These are phyloP conservation scores for Cirrhinus mrigala DNA, from an alignment of 2,797 vertebrate species.

Conservation along the genomic window DNA sequence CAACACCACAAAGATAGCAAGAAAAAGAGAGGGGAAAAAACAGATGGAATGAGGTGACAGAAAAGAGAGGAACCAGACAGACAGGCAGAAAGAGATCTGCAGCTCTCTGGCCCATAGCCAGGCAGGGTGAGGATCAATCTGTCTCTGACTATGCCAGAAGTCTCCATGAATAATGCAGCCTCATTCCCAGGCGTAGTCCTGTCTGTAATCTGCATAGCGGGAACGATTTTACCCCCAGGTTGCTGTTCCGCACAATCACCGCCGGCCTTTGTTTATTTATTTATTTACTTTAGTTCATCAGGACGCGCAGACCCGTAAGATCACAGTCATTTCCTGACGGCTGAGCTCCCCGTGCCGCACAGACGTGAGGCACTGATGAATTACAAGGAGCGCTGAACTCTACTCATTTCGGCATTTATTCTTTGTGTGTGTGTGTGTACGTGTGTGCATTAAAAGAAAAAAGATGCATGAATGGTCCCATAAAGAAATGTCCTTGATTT, in stretches of 20 bases:
- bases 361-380: neutral
- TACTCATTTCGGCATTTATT: constrained; percentile 8
- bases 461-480: neutral
- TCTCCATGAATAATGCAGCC: constrained; percentile 62
- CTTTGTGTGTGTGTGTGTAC: neutral
- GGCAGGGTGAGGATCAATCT: constrained; percentile 55
- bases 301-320: constrained; percentile 14
- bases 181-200: constrained; percentile 45
- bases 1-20: constrained; percentile 30
- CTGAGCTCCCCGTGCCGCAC: neutral
- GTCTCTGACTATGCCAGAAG: constrained; percentile 30
- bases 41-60: constrained; percentile 23
- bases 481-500: neutral
- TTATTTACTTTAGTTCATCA: constrained; percentile 50
- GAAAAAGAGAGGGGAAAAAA: constrained; percentile 16
- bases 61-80: constrained; percentile 19
- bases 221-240: constrained; percentile 36
- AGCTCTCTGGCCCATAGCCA: constrained; percentile 48
- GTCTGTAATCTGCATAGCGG: constrained; percentile 57
- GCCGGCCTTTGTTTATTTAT: constrained; percentile 24
- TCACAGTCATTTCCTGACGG: constrained; percentile 42
- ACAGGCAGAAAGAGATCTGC: constrained; percentile 24
- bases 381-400: constrained; percentile 17
- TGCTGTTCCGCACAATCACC: constrained; percentile 39
- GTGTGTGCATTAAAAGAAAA: neutral